A percentile compares a stretch with the other conserved stretches of the same genome.
These are phyloP conservation scores for Xiphophorus maculatus DNA, from an alignment of 2,113 vertebrate species.

Conservation along the genomic window DNA sequence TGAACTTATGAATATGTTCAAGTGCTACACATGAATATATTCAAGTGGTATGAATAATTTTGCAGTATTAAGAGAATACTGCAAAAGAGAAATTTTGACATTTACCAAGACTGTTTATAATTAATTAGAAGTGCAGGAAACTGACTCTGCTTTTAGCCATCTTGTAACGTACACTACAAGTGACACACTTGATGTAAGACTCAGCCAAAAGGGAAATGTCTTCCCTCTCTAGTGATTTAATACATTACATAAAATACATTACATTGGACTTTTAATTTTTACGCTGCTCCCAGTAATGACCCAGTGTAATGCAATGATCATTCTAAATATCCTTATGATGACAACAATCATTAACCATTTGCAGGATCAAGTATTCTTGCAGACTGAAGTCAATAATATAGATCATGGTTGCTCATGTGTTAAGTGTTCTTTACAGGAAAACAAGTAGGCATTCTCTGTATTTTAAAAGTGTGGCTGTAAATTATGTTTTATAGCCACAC, in stretches of 20 bases:
- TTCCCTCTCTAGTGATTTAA: slow-evolving; percentile 15
- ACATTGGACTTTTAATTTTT: slow-evolving; percentile 51
- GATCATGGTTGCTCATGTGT: slow-evolving; percentile 34
- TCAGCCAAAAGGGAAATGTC: slow-evolving; percentile 28
- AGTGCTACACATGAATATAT: no score
- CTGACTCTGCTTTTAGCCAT: not conserved
- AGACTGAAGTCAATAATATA: slow-evolving; percentile 65
- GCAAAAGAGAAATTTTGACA: not conserved
- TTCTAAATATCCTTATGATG: slow-evolving; percentile 63
- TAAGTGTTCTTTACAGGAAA: slow-evolving; percentile 26
- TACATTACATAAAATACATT: slow-evolving; percentile 26
- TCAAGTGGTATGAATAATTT: not conserved
- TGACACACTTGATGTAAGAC: not conserved
- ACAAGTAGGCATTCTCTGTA: slow-evolving; percentile 29
- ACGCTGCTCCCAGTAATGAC: slow-evolving; percentile 47
- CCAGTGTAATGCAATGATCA: slow-evolving; percentile 63
- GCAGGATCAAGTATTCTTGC: slow-evolving; percentile 44
- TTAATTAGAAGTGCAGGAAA: slow-evolving; percentile 1
- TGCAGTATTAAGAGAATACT: not conserved
- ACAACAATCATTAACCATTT: slow-evolving; percentile 58
- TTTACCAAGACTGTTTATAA: slow-evolving; percentile 17
- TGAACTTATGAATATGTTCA: no score
- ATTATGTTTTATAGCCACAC: slow-evolving; percentile 17
- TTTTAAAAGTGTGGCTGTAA: slow-evolving; percentile 21
- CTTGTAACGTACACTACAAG: slow-evolving; percentile 1